phyloP scores from a whole-genome alignment of 2,113 vertebrate species.

The Glaucomys volans region DNA sequence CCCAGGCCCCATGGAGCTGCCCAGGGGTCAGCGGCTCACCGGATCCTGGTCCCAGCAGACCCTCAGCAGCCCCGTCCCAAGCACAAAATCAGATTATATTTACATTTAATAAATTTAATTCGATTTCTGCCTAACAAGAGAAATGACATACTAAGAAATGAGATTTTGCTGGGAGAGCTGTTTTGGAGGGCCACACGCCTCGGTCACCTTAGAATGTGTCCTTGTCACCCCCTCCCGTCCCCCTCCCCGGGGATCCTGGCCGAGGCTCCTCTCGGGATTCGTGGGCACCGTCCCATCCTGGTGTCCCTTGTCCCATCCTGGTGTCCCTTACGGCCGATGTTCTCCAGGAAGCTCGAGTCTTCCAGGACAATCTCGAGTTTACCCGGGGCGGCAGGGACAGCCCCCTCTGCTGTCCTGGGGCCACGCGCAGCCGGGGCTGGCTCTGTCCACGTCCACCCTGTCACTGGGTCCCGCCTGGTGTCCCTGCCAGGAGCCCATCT shows the following conservation, averaged over 20 bases:
- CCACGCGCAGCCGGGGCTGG: neutral
- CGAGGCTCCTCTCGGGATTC: neutral
- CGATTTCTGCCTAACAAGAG: slow-evolving; percentile 55
- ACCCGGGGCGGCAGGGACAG: too few species aligned
- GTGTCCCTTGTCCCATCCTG: too few species aligned
- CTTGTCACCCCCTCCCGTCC: neutral
- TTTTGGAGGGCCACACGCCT: neutral
- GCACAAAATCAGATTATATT: slow-evolving; percentile 41
- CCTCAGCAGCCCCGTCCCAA: neutral
- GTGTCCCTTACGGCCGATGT: accelerated
- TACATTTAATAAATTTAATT: slow-evolving; percentile 65
- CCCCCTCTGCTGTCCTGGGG: neutral
- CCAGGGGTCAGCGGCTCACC: too few species aligned
- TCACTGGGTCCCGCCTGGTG: neutral
- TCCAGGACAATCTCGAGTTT: neutral
- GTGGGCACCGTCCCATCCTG: too few species aligned
- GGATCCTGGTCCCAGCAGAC: too few species aligned
- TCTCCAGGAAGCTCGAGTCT: neutral
- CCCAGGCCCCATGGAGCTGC: too few species aligned
- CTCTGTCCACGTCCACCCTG: neutral
- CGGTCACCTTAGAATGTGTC: neutral
- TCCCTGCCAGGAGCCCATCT: neutral
- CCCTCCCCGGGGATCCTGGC: neutral
- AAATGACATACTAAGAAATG: slow-evolving; percentile 49
- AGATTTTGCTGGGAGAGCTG: neutral